A percentile compares a stretch with the other conserved stretches of the same genome.
Conservation (phyloP, 1,140 invertebrate genomes). For the Magallana angulata region DNA sequence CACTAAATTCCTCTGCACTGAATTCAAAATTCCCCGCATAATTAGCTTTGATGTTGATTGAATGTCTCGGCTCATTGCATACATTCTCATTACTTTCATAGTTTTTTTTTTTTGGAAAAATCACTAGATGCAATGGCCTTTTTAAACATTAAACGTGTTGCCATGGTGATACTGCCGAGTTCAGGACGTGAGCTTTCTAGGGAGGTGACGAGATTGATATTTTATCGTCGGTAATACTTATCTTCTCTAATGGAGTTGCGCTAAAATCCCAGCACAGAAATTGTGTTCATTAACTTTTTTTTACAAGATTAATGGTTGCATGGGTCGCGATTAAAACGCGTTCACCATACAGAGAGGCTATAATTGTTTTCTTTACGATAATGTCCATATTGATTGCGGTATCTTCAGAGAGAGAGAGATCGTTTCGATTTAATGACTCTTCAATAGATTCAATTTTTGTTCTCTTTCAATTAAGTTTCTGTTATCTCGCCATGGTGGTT, state of each 20-base stretch:
- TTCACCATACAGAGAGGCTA: slow-evolving; percentile 3
- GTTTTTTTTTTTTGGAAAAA: too few species aligned
- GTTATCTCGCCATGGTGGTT: neutral
- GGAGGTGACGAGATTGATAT: slow-evolving; percentile 10
- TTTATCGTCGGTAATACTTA: slow-evolving; percentile 14
- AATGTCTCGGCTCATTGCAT: too few species aligned
- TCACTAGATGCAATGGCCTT: neutral
- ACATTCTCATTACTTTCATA: too few species aligned
- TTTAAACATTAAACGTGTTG: neutral
- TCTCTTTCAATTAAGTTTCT: neutral
- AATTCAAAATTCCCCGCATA: too few species aligned
- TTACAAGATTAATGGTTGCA: slow-evolving; percentile 36
- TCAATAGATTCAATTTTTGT: neutral
- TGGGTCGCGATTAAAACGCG: slow-evolving; percentile 13
- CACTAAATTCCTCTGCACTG: too few species aligned
- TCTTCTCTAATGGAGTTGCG: slow-evolving; percentile 19
- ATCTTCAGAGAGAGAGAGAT: neutral
- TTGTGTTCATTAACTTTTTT: slow-evolving; percentile 31
- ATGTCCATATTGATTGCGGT: neutral
- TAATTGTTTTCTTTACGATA: slow-evolving; percentile 26
- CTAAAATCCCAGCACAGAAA: slow-evolving; percentile 4
- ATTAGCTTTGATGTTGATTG: too few species aligned
- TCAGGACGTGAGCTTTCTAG: neutral
- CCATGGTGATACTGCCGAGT: neutral
- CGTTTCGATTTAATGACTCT: neutral